These are phyloP conservation scores for human (Homo sapiens) DNA, from an alignment of 2,113 vertebrate genomes.

Conservation along the genomic window DNA sequence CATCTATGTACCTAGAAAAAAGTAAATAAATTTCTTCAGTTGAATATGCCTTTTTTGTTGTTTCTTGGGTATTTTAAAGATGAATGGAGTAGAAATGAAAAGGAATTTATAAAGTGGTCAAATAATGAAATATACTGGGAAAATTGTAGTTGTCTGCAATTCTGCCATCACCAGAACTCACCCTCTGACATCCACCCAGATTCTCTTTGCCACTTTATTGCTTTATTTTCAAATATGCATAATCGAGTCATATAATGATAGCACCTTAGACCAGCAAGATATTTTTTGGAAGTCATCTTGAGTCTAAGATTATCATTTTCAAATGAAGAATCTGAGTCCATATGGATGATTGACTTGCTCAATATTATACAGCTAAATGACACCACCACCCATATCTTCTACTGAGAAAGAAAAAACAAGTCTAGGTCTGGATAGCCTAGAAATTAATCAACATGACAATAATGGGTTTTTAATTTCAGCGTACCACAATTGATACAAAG, in stretches of 20 bases:
- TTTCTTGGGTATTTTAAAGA: background rate
- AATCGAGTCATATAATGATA: background rate
- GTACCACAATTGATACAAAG: background rate
- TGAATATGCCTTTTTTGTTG: slow-evolving; percentile 57
- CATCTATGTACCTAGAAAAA: slow-evolving; percentile 90
- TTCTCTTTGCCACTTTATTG: background rate
- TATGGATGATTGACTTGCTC: background rate
- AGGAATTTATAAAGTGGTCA: background rate
- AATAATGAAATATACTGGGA: background rate
- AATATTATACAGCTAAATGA: background rate
- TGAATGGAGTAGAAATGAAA: background rate
- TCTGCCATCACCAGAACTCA: background rate
- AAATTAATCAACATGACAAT: background rate
- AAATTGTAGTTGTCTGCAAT: background rate
- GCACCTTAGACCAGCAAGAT: background rate
- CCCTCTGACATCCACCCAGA: background rate
- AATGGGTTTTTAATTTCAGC: background rate
- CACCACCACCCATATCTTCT: background rate
- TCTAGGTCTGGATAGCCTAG: background rate
- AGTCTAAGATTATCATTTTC: background rate
- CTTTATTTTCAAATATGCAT: background rate
- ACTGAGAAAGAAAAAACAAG: background rate
- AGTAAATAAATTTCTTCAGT: slow-evolving; percentile 87
- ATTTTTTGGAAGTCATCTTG: background rate
- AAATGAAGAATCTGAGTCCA: background rate